These are phyloP conservation scores for Pantherophis guttatus DNA, from an alignment of 2,113 vertebrate species.

Conservation along the genomic window DNA sequence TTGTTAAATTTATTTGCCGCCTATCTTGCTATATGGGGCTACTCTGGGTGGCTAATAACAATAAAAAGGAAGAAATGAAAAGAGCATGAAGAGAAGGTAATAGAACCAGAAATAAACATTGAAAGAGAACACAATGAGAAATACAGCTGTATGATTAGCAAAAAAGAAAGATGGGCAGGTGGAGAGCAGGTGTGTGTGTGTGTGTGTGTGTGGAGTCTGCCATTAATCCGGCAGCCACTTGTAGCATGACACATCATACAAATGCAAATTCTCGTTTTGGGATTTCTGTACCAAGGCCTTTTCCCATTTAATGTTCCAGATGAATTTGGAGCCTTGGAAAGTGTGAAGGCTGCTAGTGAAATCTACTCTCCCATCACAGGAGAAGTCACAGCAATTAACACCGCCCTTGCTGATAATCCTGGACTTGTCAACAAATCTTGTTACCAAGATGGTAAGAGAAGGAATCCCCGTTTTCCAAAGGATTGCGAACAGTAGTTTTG, in stretches of 20 bases:
- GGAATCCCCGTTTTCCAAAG: slow-evolving; percentile 25
- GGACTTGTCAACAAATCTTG: slow-evolving; percentile 96
- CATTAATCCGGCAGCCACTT: not conserved
- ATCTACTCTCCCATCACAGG: slow-evolving; percentile 93
- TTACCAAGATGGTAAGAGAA: slow-evolving; percentile 89
- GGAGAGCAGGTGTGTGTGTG: not conserved
- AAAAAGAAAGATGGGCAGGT: not conserved
- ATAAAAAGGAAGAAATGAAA: not conserved
- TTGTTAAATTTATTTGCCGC: too few species aligned
- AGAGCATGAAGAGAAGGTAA: not conserved
- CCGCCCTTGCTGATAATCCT: slow-evolving; percentile 86
- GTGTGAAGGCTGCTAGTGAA: slow-evolving; percentile 97
- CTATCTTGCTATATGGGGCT: too few species aligned
- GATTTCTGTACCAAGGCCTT: not conserved
- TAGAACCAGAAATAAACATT: not conserved
- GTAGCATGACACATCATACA: not conserved
- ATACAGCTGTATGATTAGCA: not conserved
- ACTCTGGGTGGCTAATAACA: too few species aligned
- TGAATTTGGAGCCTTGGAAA: slow-evolving; percentile 97
- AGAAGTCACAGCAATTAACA: slow-evolving; percentile 90
- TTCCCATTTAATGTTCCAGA: slow-evolving; percentile 69
- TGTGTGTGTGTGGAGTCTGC: not conserved
- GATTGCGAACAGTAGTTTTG: not conserved
- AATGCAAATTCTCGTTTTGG: not conserved
- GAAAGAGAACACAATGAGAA: not conserved